Evolutionary conservation across 2,113 vertebrate genomes (phyloP), one percentile per base, ranked within the genome.

Genomic region (Heliornis fulica): DNA sequence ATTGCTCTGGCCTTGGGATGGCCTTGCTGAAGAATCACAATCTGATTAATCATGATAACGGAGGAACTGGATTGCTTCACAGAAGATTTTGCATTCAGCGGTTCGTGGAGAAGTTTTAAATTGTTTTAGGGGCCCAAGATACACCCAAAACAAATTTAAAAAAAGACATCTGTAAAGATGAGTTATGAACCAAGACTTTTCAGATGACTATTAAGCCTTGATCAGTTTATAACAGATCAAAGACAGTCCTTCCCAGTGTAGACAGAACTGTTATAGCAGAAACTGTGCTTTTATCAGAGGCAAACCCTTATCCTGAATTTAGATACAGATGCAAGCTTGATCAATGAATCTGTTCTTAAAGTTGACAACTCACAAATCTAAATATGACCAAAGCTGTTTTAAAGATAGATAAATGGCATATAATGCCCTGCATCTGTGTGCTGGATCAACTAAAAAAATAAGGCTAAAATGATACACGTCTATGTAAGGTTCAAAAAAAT

Each of bases 141-240:
- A 96, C 93, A 90, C 64, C 28, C 43, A 16, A 86, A 93, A 32
- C 40, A 93, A 96, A 96, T 86, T 56, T 93, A 93, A 94, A 88
- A 60, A 74, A 77, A 88, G 48, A 94, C 69, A 93, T 75, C 66
- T 83, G 85, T 93, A 94, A 95, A 95, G 95, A 56, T 75, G 90
- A 89, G 34, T 94, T 96, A 94, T 57, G 79, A 90, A 56, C 51
- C 53, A 89, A 78, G 69, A 53, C 28, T 88, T 95, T 86, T 83
- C 70, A 66, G 36, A 88, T 60, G 72, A 36, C 60, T 92, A 86
- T 83, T 96, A 90, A 93, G 68, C 65, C 79, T 92, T 71, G 56
- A 92, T 92, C 88, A 90, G 72, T 87, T 92, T 93, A 83, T 83
- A 92, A 93, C 25, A 94, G 90, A 96, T 92, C 83, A 96, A 94